These are phyloP conservation scores for Mythimna pallens DNA, from an alignment of 2,888 invertebrate genomes.

Conservation along the genomic window DNA sequence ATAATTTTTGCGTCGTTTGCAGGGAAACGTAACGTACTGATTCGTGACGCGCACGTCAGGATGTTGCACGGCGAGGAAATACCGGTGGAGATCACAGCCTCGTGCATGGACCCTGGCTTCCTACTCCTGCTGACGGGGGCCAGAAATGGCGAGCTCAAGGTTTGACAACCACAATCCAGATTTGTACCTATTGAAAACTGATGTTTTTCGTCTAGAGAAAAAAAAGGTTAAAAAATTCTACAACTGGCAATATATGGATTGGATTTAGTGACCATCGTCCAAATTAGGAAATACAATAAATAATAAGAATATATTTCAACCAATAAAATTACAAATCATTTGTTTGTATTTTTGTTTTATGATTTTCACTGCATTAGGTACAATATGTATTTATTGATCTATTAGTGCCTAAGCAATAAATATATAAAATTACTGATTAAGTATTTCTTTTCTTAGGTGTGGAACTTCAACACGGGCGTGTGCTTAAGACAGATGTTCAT, in stretches of 20 bases:
- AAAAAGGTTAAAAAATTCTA: neutral
- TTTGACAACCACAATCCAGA: conserved; percentile 41
- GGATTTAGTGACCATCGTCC: too few relatives aligned
- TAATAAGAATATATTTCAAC: too few relatives aligned
- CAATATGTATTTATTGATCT: neutral
- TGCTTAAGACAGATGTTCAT: conserved; percentile 93
- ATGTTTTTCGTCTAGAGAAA: too few relatives aligned
- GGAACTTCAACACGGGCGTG: conserved; percentile 96
- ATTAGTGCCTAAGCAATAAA: neutral
- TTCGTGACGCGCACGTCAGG: conserved; percentile 93
- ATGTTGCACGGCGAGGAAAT: conserved; percentile 92
- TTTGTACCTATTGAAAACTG: neutral
- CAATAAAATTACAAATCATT: too few relatives aligned
- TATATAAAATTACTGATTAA: neutral
- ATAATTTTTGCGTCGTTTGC: conserved; percentile 38
- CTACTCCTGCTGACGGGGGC: conserved; percentile 95
- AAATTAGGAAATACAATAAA: too few relatives aligned
- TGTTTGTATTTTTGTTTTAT: too few relatives aligned
- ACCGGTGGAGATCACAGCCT: conserved; percentile 94
- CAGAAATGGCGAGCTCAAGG: conserved; percentile 94
- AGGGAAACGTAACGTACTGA: conserved; percentile 92
- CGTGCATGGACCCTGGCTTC: conserved; percentile 93
- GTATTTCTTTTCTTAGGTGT: conserved; percentile 86
- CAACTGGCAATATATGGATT: neutral
- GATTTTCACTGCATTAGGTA: too few relatives aligned